These are phyloP conservation scores for Psylliodes chrysocephalus DNA, from an alignment of 2,888 invertebrate species.

Conservation along the genomic window DNA sequence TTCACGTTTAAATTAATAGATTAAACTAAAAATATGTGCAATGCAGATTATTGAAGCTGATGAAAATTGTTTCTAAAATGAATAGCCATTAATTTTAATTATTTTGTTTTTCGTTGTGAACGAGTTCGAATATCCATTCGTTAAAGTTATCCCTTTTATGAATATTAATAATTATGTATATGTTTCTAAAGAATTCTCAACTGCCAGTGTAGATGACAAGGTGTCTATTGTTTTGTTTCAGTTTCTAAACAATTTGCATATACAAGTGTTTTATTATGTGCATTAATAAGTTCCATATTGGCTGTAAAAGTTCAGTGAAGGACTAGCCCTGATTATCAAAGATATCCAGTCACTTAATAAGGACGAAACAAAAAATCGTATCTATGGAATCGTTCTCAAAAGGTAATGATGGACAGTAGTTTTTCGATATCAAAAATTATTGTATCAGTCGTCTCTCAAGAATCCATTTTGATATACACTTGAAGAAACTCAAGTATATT, in stretches of 20 bases:
- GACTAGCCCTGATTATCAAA: background rate
- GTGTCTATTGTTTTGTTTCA: background rate
- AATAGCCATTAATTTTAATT: too few relatives aligned
- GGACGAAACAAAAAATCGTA: too few relatives aligned
- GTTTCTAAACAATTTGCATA: background rate
- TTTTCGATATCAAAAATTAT: too few relatives aligned
- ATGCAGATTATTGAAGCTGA: background rate
- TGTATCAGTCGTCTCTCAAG: too few relatives aligned
- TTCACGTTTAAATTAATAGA: too few relatives aligned
- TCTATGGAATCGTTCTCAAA: too few relatives aligned
- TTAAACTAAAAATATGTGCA: background rate
- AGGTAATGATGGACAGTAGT: too few relatives aligned
- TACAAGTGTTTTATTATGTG: background rate
- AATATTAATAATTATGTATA: background rate
- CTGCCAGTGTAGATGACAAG: background rate
- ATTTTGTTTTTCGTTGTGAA: too few relatives aligned
- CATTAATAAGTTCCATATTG: background rate
- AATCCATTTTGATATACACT: too few relatives aligned
- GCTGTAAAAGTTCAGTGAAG: background rate
- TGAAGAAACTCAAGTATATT: too few relatives aligned
- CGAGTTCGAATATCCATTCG: background rate
- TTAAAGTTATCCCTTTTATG: background rate
- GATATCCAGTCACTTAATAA: too few relatives aligned
- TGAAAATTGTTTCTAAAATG: too few relatives aligned
- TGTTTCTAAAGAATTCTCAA: background rate